A percentile compares a stretch with the other conserved stretches of the same genome.
Conservation (phyloP, 2,888 invertebrate species). For the Lithophane socia region DNA sequence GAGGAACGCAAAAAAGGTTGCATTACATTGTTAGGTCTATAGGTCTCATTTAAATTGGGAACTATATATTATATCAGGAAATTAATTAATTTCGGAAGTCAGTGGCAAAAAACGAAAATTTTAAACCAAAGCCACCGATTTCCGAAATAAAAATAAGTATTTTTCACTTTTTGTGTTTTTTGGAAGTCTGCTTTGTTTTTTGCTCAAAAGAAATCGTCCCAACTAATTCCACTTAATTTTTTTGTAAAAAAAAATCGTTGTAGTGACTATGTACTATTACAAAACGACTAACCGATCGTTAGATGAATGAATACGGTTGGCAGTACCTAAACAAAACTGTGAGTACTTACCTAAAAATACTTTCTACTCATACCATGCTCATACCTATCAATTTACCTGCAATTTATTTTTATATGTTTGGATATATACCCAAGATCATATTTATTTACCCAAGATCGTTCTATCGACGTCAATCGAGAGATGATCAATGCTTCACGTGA, state of each 20-base stretch:
- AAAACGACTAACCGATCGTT: neutral
- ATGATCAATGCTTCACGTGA: constrained; percentile 39
- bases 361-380: constrained; percentile 1
- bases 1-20: neutral
- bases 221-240: neutral
- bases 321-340: constrained; percentile 14
- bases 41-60: neutral
- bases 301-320: neutral
- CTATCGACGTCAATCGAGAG: constrained; percentile 25
- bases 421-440: constrained; percentile 12
- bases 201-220: neutral
- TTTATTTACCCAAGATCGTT: constrained; percentile 15
- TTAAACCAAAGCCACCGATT: no score
- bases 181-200: neutral
- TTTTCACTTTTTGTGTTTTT: no score
- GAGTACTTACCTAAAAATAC: constrained; percentile 11
- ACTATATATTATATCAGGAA: neutral
- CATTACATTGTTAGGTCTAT: neutral
- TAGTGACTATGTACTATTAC: no score
- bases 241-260: neutral
- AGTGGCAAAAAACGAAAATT: no score
- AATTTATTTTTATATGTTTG: constrained; percentile 27
- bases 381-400: constrained; percentile 24
- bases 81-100: no score
- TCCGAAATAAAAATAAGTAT: no score